Evolutionary conservation across 37 sponge, comb jelly and placozoan genomes (phyloP).

Genomic region (Spongia lamella): DNA sequence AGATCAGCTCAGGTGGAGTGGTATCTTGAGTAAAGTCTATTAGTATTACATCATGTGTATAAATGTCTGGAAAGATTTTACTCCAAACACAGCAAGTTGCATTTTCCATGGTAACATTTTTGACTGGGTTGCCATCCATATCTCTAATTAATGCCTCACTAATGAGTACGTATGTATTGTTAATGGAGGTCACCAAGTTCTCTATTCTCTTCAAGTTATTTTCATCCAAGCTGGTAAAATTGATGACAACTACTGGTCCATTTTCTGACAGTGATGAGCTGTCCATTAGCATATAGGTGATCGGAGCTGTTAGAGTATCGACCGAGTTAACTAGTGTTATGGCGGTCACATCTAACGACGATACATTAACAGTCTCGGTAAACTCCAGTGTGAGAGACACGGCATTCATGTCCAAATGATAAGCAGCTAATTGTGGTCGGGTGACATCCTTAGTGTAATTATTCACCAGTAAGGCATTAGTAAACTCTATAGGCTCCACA

Average conservation of each 20-base stretch:
- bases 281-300: slow-evolving; percentile 19
- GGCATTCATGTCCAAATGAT: slow-evolving; percentile 79
- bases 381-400: slow-evolving; percentile 65
- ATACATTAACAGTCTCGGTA: slow-evolving; percentile 83
- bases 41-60: too few species aligned
- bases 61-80: too few species aligned
- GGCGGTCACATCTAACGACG: slow-evolving; percentile 60
- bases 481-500: slow-evolving; percentile 9
- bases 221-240: slow-evolving; percentile 57
- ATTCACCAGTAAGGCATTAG: slow-evolving; percentile 35
- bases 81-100: too few species aligned
- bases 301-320: neutral
- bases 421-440: slow-evolving; percentile 52
- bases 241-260: slow-evolving; percentile 42
- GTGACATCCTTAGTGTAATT: slow-evolving; percentile 63
- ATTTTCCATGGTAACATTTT: slow-evolving; percentile 12
- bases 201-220: slow-evolving; percentile 79
- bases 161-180: slow-evolving; percentile 67
- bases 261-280: slow-evolving; percentile 36
- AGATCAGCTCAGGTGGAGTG: slow-evolving; percentile 55
- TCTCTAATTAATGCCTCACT: slow-evolving; percentile 56
- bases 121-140: slow-evolving; percentile 73
- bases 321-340: slow-evolving; percentile 58
- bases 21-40: slow-evolving; percentile 56
- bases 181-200: slow-evolving; percentile 48